Percentiles rank a stretch among this genome's conserved stretches.
These are phyloP conservation scores for Coptodon rendalli DNA, from an alignment of 2,113 vertebrate species.

Conservation along the genomic window DNA sequence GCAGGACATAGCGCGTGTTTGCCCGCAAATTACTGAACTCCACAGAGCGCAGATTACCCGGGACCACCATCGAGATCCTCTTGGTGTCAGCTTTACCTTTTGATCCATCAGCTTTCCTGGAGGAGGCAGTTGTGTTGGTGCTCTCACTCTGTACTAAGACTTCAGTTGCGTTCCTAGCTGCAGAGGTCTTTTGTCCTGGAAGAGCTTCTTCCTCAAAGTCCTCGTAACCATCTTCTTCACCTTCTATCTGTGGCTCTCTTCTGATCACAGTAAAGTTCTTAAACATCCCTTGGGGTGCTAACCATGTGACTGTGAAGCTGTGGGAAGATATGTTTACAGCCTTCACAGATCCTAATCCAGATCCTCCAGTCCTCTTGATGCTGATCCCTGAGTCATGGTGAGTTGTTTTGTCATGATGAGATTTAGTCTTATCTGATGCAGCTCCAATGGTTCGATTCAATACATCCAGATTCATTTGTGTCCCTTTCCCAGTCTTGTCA, in stretches of 20 bases:
- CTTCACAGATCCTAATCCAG: constrained; percentile 54
- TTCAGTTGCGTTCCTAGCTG: constrained; percentile 29
- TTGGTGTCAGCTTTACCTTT: constrained; percentile 45
- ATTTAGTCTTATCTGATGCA: background rate
- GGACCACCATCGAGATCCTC: constrained; percentile 61
- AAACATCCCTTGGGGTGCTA: constrained; percentile 72
- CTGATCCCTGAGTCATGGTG: background rate
- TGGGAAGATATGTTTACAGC: constrained; percentile 57
- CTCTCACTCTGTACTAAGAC: constrained; percentile 25
- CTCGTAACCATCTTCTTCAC: constrained; percentile 21
- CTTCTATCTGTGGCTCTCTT: constrained; percentile 48
- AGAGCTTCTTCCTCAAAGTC: constrained; percentile 39
- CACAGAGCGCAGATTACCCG: constrained; percentile 50
- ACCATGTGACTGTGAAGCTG: constrained; percentile 73
- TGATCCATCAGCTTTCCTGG: constrained; percentile 32
- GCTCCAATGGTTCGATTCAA: constrained; percentile 29
- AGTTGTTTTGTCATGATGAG: constrained; percentile 20
- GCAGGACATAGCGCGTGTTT: constrained; percentile 47
- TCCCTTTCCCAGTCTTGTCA: constrained; percentile 20
- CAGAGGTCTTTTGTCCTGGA: background rate
- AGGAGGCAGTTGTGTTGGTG: constrained; percentile 8
- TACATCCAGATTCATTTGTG: constrained; percentile 18
- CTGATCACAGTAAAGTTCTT: constrained; percentile 74
- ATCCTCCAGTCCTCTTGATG: constrained; percentile 21
- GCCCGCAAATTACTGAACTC: constrained; percentile 55